Evolutionary conservation across 2,113 vertebrate genomes (phyloP).

Genomic region (Phaethornis superciliosus): DNA sequence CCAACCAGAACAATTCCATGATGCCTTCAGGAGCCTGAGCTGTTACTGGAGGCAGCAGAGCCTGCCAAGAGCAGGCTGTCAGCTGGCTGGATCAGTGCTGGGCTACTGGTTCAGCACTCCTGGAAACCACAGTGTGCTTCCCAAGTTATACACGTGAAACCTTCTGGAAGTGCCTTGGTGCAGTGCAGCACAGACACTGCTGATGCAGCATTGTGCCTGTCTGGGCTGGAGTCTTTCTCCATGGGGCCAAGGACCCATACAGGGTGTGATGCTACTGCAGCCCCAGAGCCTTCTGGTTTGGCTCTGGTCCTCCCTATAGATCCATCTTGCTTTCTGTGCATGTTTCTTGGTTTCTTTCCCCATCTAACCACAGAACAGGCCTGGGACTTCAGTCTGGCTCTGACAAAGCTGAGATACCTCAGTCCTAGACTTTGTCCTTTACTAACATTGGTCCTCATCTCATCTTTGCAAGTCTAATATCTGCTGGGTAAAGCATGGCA

Average conservation of each 20-base stretch:
- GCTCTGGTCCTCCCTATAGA: background rate
- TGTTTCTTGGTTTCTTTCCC: background rate
- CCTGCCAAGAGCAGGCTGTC: constrained; percentile 1
- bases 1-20: too few relatives aligned
- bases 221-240: background rate
- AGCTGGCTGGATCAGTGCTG: background rate
- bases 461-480: background rate
- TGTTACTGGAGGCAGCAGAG: background rate
- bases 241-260: background rate
- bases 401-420: background rate
- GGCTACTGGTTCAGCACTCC: background rate
- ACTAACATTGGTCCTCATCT: background rate
- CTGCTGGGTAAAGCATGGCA: background rate
- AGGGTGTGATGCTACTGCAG: background rate
- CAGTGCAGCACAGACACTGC: constrained; percentile 1
- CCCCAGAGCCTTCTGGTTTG: background rate
- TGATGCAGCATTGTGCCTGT: background rate
- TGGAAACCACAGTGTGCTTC: background rate
- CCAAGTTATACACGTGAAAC: background rate
- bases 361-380: background rate
- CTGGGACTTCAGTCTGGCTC: background rate
- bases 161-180: constrained; percentile 4
- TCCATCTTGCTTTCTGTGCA: background rate
- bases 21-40: background rate
- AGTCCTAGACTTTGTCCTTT: background rate